phyloP scores from a whole-genome alignment of 1,140 invertebrate species.

The Eufriesea mexicana region DNA sequence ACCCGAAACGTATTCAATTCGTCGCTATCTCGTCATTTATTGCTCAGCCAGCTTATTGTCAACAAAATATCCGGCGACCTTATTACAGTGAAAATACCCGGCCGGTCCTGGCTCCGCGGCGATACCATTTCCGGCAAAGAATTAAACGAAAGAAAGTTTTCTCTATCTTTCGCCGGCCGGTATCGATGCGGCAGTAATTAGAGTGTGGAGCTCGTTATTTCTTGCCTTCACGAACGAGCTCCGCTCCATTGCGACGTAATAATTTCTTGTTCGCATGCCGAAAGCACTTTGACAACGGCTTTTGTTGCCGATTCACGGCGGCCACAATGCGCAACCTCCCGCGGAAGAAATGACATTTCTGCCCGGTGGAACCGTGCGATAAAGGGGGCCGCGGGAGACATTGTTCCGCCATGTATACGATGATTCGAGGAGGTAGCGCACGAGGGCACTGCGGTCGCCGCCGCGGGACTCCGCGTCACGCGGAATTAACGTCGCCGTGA shows the following conservation, averaged over 20 bases:
- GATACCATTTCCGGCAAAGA: neutral
- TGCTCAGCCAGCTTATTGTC: constrained; percentile 49
- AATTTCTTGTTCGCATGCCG: constrained; percentile 32
- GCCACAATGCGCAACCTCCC: neutral
- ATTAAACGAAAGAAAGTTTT: constrained; percentile 38
- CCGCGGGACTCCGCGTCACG: neutral
- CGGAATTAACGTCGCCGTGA: neutral
- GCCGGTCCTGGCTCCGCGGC: neutral
- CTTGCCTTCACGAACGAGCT: constrained; percentile 3
- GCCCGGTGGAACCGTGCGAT: neutral
- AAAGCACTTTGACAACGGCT: constrained; percentile 20
- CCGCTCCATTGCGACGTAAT: neutral
- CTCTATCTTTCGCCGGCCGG: constrained; percentile 6
- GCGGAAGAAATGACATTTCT: constrained; percentile 16
- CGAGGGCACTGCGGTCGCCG: neutral
- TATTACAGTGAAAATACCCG: constrained; percentile 41
- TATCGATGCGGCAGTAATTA: constrained; percentile 41
- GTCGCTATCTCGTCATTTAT: constrained; percentile 40
- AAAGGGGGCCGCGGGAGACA: neutral
- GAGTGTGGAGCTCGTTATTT: constrained; percentile 48
- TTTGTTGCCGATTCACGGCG: constrained; percentile 10
- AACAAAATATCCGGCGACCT: constrained; percentile 44
- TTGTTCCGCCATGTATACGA: neutral
- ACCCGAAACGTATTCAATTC: constrained; percentile 36
- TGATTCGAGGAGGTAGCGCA: neutral